A percentile compares a stretch with the other conserved stretches of the same genome.
Evolutionary conservation across 2,888 invertebrate genomes (phyloP).

Genomic region (Caenorhabditis becei): DNA sequence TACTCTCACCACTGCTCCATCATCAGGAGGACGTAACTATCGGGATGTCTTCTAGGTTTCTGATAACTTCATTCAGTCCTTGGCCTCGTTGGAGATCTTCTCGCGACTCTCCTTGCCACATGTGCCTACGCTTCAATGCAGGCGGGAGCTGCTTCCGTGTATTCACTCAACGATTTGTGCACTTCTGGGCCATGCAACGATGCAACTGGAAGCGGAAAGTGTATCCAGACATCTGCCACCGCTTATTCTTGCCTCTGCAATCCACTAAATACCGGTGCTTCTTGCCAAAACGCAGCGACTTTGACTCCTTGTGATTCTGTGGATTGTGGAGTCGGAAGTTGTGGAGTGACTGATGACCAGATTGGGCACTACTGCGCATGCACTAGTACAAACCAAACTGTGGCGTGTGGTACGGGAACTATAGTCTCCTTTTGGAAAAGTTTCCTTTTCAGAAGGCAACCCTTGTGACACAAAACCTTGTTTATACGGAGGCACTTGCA

Average conservation of each 20-base stretch:
- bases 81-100: slow-evolving; percentile 28
- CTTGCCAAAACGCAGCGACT: slow-evolving; percentile 28
- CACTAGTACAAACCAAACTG: slow-evolving; percentile 49
- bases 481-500: slow-evolving; percentile 59
- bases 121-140: slow-evolving; percentile 47
- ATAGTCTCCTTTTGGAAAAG: neutral
- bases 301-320: slow-evolving; percentile 45
- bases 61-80: neutral
- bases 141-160: slow-evolving; percentile 51
- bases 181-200: slow-evolving; percentile 47
- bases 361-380: slow-evolving; percentile 58
- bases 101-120: slow-evolving; percentile 44
- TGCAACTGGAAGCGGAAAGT: slow-evolving; percentile 39
- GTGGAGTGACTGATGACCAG: slow-evolving; percentile 56
- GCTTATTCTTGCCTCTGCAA: slow-evolving; percentile 48
- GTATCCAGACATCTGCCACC: slow-evolving; percentile 51
- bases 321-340: slow-evolving; percentile 53
- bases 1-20: slow-evolving; percentile 43
- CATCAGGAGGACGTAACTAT: slow-evolving; percentile 23
- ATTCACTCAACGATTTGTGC: slow-evolving; percentile 53
- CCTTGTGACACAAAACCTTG: slow-evolving; percentile 50
- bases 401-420: slow-evolving; percentile 32
- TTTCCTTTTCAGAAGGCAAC: slow-evolving; percentile 20
- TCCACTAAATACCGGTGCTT: slow-evolving; percentile 38
- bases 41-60: too few species aligned